These are phyloP conservation scores for Pseudochaenichthys georgianus DNA, from an alignment of 2,797 vertebrate species.

Conservation along the genomic window DNA sequence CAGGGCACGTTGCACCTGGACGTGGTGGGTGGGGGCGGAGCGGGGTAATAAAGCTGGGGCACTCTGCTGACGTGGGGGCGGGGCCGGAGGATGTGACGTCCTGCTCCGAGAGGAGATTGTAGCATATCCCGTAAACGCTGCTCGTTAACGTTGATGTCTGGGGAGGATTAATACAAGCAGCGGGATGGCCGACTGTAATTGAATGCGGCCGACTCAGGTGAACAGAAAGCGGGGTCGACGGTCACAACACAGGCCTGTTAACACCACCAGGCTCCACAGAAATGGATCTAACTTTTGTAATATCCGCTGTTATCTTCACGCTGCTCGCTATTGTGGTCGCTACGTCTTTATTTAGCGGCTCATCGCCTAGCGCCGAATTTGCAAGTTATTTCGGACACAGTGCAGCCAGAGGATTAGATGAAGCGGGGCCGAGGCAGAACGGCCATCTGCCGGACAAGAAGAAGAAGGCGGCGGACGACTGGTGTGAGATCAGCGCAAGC, in stretches of 20 bases:
- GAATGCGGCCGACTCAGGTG: slow-evolving; percentile 4
- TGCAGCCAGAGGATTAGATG: slow-evolving; percentile 9
- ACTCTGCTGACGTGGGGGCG: background rate
- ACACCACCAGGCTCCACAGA: background rate
- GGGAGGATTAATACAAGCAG: slow-evolving; percentile 35
- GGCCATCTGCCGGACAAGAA: slow-evolving; percentile 48
- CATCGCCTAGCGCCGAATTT: slow-evolving; percentile 36
- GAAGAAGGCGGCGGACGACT: slow-evolving; percentile 47
- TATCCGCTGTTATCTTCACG: slow-evolving; percentile 86
- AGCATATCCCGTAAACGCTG: slow-evolving; percentile 11
- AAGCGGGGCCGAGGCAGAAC: slow-evolving; percentile 46
- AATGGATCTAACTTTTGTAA: slow-evolving; percentile 83
- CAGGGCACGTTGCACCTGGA: slow-evolving; percentile 63
- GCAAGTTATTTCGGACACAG: slow-evolving; percentile 40
- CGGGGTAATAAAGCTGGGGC: background rate
- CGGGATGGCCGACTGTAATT: slow-evolving; percentile 38
- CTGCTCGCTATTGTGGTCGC: slow-evolving; percentile 88
- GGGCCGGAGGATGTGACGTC: slow-evolving; percentile 71
- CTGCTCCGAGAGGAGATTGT: slow-evolving; percentile 9
- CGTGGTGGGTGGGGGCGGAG: background rate
- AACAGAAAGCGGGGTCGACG: background rate
- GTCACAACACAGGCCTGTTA: background rate
- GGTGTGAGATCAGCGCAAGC: slow-evolving; percentile 73
- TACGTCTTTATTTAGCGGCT: slow-evolving; percentile 80
- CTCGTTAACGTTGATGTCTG: slow-evolving; percentile 45